phyloP scores from a whole-genome alignment of 1,140 invertebrate species.

The Acromyrmex echinatior region DNA sequence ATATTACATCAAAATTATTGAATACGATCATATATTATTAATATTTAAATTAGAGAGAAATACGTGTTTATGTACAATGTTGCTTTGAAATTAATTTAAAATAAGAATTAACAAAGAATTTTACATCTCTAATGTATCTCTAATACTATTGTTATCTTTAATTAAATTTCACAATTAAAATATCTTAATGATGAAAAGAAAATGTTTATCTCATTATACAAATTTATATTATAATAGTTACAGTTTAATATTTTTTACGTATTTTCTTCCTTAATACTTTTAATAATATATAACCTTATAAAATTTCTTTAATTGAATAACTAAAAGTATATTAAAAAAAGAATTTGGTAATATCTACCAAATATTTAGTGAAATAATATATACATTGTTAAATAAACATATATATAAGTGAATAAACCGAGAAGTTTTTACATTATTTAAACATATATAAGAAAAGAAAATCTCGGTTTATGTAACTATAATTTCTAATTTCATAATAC shows the following conservation, averaged over 20 bases:
- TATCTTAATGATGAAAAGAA: background rate
- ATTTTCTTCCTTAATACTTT: background rate
- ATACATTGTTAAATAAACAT: no score
- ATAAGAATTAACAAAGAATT: conserved; percentile 1
- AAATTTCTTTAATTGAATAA: background rate
- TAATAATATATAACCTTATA: background rate
- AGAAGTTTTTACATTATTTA: no score
- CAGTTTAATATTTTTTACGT: background rate
- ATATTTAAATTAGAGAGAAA: background rate
- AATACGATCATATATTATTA: background rate
- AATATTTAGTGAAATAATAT: no score
- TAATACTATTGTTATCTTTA: background rate
- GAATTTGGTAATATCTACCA: no score
- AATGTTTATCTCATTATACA: background rate
- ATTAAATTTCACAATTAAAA: background rate
- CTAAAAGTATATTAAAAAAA: background rate
- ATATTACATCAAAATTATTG: background rate
- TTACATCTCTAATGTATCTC: no score
- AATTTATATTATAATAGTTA: background rate
- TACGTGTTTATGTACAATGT: background rate
- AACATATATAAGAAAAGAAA: no score
- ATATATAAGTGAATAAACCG: no score
- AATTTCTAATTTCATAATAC: no score
- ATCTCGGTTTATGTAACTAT: no score
- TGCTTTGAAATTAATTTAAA: background rate